phyloP scores from a whole-genome alignment of 1,140 invertebrate species.

The Drosophila sechellia region DNA sequence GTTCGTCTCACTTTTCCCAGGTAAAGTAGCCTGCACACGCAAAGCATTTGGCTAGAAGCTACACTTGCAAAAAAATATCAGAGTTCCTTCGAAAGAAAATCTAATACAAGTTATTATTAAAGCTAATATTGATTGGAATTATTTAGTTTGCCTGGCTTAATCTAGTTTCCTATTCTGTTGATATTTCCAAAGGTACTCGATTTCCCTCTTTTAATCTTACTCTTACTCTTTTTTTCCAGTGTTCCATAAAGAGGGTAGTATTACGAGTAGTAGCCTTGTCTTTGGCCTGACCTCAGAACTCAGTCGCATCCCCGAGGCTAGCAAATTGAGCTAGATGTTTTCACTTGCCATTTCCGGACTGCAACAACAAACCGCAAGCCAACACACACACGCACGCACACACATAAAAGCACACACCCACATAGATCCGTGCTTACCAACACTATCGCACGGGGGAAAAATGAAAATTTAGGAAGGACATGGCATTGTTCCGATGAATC shows the following conservation, averaged over 20 bases:
- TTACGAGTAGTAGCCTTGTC: constrained; percentile 21
- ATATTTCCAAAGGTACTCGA: too few species aligned
- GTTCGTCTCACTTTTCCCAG: constrained; percentile 8
- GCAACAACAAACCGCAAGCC: constrained; percentile 37
- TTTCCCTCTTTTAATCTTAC: too few species aligned
- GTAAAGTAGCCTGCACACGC: neutral
- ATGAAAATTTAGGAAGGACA: constrained; percentile 33
- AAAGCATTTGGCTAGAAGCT: neutral
- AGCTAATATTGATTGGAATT: neutral
- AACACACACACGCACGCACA: constrained; percentile 5
- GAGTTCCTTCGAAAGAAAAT: neutral
- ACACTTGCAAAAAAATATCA: neutral
- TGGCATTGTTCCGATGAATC: constrained; percentile 15
- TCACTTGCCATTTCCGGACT: constrained; percentile 64
- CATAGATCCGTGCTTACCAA: too few species aligned
- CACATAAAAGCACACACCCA: neutral
- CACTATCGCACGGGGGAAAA: neutral
- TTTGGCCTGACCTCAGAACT: constrained; percentile 12
- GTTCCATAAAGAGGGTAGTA: neutral
- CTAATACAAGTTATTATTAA: neutral
- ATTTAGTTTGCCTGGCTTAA: too few species aligned
- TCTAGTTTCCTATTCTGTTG: too few species aligned
- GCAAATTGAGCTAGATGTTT: constrained; percentile 69
- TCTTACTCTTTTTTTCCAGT: neutral
- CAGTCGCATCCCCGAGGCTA: constrained; percentile 14